phyloP scores from a whole-genome alignment of 2,888 invertebrate species.

The Archips xylosteana region DNA sequence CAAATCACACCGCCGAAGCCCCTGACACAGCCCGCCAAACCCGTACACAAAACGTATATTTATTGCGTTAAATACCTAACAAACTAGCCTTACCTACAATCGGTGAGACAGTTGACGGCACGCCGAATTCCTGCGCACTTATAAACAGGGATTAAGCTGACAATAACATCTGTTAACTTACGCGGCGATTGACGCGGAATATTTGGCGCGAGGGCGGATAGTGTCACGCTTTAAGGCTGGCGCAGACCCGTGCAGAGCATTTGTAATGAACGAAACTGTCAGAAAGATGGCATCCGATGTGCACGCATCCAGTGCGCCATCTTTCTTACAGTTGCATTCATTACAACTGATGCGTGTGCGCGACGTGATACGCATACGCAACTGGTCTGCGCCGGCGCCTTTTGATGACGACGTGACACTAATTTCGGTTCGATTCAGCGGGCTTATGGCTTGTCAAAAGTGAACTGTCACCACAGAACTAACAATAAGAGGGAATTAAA shows the following conservation, averaged over 20 bases:
- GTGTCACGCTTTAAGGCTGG: neutral
- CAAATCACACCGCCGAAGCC: too few relatives aligned
- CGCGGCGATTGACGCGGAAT: neutral
- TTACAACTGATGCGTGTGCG: too few relatives aligned
- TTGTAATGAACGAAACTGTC: too few relatives aligned
- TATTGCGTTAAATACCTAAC: neutral
- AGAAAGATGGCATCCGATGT: too few relatives aligned
- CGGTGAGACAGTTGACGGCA: neutral
- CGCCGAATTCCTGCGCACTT: neutral
- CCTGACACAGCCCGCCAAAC: too few relatives aligned
- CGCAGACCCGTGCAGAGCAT: too few relatives aligned
- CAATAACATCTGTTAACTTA: neutral
- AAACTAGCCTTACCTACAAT: neutral
- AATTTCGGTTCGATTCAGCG: neutral
- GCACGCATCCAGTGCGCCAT: too few relatives aligned
- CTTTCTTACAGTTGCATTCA: too few relatives aligned
- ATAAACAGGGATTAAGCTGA: constrained; percentile 5
- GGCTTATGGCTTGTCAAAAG: neutral
- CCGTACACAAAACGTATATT: neutral
- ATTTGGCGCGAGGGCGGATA: neutral
- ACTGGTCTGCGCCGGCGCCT: too few relatives aligned
- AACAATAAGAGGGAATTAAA: too few relatives aligned
- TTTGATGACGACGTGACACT: neutral
- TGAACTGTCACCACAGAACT: too few relatives aligned
- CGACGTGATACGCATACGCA: too few relatives aligned